Base-by-base conservation (phyloP, 2,797 vertebrate genomes). In the Halcyon chelicuti region DNA sequence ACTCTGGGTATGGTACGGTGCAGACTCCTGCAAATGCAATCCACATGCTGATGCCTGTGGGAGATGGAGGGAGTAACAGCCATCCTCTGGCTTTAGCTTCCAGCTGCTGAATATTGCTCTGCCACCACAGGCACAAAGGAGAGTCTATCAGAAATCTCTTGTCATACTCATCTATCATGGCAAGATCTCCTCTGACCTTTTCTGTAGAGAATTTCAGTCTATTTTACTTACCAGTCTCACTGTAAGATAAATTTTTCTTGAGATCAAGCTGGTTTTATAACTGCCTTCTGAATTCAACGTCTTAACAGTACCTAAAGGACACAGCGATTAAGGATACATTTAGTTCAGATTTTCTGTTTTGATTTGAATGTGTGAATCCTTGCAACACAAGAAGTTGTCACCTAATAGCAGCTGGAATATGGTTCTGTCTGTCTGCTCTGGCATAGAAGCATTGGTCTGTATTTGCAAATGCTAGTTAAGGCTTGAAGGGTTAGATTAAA, bases 341-440 rank as follows among this genome's bases (percentile, higher is more conserved):
- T 77, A 52, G 66, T 74, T 72, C 35, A 28, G 13, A 39, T 81
- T 86, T 74, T 77, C 23, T 83, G 25, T 11, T 93, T 89, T 79
- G 16, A 61, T 72, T 66, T 91, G 51, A 12, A 2, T 54, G 5
- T 49, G 12, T 61, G 58, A 92, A 57, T 68, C n/a, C 46, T 71
- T 2, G 2, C 29, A 54, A 39, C 22, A 18, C 12, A 44, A 74
- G 35, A 66, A 70, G 5, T 49, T 66, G 46, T 57, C 68, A 65
- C 12, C 5, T 61, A 60, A 12, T 14, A 77, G n/a, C 29, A 61
- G 21, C 28, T 76, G 33, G 31, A 71, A 70, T 60, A 35, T 26
- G n/a, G 12, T 55, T 82, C 21, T 46, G 0, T 70, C 29, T 67
- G 79, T 68, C 33, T 33, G 23, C 18, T 79, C 58, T 40, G 15